phyloP scores from a whole-genome alignment of 1,140 invertebrate genomes.

The Pseudomyrmex concolor region DNA sequence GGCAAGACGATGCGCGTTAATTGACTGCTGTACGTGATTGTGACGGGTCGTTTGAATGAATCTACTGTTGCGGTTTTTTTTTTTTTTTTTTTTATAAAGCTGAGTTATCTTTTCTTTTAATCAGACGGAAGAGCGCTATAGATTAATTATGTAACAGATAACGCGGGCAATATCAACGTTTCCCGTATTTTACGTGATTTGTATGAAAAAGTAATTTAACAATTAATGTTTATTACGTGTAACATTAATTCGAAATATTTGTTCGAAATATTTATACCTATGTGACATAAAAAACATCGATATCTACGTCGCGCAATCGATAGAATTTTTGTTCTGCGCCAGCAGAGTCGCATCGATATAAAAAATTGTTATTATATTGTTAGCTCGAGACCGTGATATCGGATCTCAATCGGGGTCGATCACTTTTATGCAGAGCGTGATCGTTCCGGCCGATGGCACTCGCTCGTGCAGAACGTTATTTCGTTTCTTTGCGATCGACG shows the following conservation, averaged over 20 bases:
- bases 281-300: not conserved
- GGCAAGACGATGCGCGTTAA: slow-evolving; percentile 24
- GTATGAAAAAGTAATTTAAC: not conserved
- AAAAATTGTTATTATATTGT: slow-evolving; percentile 16
- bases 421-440: slow-evolving; percentile 36
- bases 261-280: too few species aligned
- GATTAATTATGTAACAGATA: slow-evolving; percentile 2
- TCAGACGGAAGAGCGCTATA: not conserved
- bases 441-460: slow-evolving; percentile 34
- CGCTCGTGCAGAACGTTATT: slow-evolving; percentile 64
- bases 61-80: slow-evolving; percentile 25
- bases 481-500: slow-evolving; percentile 42
- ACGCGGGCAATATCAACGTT: not conserved
- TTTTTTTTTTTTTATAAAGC: not conserved
- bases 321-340: slow-evolving; percentile 49
- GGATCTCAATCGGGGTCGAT: slow-evolving; percentile 57
- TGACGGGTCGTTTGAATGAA: slow-evolving; percentile 55
- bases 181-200: not conserved
- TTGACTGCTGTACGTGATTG: slow-evolving; percentile 14
- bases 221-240: too few species aligned
- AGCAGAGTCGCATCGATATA: not conserved
- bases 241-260: too few species aligned
- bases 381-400: slow-evolving; percentile 20
- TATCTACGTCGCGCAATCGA: not conserved
- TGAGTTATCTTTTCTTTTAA: slow-evolving; percentile 11